phyloP scores from a whole-genome alignment of 2,113 vertebrate genomes.

The Gallinago undulata region DNA sequence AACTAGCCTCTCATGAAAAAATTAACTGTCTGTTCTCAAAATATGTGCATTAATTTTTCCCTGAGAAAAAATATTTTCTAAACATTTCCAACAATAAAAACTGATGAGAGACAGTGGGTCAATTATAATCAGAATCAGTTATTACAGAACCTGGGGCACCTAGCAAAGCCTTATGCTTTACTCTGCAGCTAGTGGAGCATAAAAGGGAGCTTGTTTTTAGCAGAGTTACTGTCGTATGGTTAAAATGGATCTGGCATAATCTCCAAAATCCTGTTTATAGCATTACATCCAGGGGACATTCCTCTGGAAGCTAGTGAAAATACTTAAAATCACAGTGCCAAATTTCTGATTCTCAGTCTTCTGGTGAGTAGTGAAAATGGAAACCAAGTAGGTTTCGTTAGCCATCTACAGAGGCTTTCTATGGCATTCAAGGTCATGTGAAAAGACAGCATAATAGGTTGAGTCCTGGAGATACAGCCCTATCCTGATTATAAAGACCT shows the following conservation, averaged over 20 bases:
- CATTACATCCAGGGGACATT: neutral
- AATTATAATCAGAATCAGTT: neutral
- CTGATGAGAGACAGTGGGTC: neutral
- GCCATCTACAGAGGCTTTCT: neutral
- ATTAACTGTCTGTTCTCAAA: neutral
- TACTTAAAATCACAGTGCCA: neutral
- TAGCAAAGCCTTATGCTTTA: neutral
- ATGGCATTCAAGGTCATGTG: neutral
- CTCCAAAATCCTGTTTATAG: neutral
- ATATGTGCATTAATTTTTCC: neutral
- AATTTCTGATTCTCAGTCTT: neutral
- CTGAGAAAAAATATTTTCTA: neutral
- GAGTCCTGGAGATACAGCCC: neutral
- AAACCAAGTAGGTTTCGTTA: neutral
- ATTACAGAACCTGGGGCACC: neutral
- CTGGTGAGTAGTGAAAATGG: neutral
- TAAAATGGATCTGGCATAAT: neutral
- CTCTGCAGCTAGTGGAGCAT: neutral
- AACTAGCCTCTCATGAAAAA: neutral
- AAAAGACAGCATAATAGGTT: neutral
- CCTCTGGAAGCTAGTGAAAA: neutral
- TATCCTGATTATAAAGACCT: neutral
- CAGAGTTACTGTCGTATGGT: neutral
- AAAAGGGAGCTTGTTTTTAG: neutral
- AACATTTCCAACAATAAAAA: neutral